Evolutionary conservation across 2,888 invertebrate species (phyloP), one percentile per base, ranked within the genome.

Genomic region (Muschampia plurimacula): DNA sequence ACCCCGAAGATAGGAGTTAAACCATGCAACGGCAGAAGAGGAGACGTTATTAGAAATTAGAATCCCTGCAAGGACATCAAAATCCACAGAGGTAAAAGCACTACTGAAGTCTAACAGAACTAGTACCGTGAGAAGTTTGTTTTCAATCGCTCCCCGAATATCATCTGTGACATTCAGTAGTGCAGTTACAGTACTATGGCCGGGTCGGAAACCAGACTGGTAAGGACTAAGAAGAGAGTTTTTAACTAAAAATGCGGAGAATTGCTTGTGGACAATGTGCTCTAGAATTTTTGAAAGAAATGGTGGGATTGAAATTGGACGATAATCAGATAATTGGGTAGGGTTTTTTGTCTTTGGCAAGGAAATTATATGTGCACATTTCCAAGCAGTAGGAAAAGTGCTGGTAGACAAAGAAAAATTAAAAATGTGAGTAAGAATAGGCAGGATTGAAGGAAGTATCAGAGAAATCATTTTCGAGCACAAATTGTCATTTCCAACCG

Each of bases 401-500:
- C 10, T 9, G 10, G 44, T 44, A 9, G 44, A 6, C 6, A 44
- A 9, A 44, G 44, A 60, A 32, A 10, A 36, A 13, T 60, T 60
- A 60, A 60, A 60, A 6, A 60, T 32, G 13, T 60, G 59, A 36
- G 59, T 60, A 4, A 36, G 32, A 12, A 32, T 60, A 8, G 59
- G 13, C 8, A 60, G 13, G 4, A 60, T 9, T 10, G 10, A 4
- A 10, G 32, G 32, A 12, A 60, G 10, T 1, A 60, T 60, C 32
- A 60, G 12, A 12, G 36, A 15, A 32, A 36, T 60, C 36, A 36
- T 60, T 60, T 32, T 60, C 12, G 59, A 60, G 36, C 59, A 32
- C 36, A 60, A 32, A 60, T 60, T 60, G 10, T 60, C 59, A 32
- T 36, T 60, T 8, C 59, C 59, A 32, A 44, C 44, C 44, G 44